Base-by-base conservation (phyloP, 2,113 vertebrate genomes). In the Myocastor coypus region DNA sequence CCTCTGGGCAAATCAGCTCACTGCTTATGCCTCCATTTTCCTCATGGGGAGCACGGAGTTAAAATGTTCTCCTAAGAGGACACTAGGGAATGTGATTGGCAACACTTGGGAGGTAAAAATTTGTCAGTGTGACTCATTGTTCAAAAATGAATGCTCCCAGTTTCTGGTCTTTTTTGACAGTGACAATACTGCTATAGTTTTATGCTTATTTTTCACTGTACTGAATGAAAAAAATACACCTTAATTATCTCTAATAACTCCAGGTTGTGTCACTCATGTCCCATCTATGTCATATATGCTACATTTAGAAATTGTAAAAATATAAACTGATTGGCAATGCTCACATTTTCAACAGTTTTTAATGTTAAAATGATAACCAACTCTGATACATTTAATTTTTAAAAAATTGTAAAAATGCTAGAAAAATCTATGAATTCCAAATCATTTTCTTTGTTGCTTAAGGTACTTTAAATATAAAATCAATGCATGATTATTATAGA, bases 401-500 rank as follows among this genome's bases (percentile, higher is more conserved):
- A 52, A 85, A 95, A 57, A 83, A 92, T 9, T 64, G 32, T 75
- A 73, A 69, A 52, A 93, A 34, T 87, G 73, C 59, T 4, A 57
- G 55, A 57, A 96, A 97, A 94, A 85, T 92, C 32, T 50, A 32
- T 12, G 34, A 95, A 82, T 75, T 96, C 57, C 59, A 89, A 81
- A 95, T 94, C 84, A 87, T 90, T 94, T 80, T 46, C 59, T 93
- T 82, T 96, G 83, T 91, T 95, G 57, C 71, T 85, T 64, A 96
- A 96, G 85, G 55, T 84, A 52, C 88, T 84, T 92, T 96, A 95
- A 93, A 93, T 93, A 73, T 71, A 85, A 96, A 98, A 95, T 80
- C 90, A 95, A 96, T 80, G 19, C 57, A 30, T 57, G 94, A 95
- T 96, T 92, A 96, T 93, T 94, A 92, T 22, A 96, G 40, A 93